These are phyloP conservation scores for Laticauda laticaudata DNA, from an alignment of 2,113 vertebrate species.

Conservation along the genomic window DNA sequence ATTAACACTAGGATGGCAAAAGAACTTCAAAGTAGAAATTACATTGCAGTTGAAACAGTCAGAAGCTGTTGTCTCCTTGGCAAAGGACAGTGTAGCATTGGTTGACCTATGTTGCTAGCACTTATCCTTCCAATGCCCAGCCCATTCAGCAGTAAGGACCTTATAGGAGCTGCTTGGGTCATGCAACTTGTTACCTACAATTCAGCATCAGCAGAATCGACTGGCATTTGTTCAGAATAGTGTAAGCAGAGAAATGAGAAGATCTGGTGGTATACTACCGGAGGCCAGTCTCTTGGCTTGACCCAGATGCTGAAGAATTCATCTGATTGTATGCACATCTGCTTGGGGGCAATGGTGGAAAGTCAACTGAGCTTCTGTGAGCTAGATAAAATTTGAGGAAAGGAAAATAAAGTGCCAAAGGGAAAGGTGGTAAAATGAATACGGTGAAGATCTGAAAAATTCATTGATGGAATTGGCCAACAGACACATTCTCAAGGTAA, in stretches of 20 bases:
- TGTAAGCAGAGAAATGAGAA: not conserved
- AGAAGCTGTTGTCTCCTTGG: not conserved
- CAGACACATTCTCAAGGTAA: not conserved
- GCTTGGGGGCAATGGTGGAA: not conserved
- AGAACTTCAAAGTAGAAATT: not conserved
- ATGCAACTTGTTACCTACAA: not conserved
- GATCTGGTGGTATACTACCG: not conserved
- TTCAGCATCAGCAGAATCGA: not conserved
- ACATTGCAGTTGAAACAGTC: not conserved
- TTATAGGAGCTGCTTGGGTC: not conserved
- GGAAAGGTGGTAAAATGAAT: not conserved
- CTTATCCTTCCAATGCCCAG: not conserved
- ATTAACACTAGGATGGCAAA: not conserved
- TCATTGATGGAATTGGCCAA: not conserved
- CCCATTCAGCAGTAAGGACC: not conserved
- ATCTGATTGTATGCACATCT: not conserved
- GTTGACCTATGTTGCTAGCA: not conserved
- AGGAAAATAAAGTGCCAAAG: not conserved
- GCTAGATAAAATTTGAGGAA: not conserved
- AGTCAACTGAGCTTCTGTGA: not conserved
- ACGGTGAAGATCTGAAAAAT: not conserved
- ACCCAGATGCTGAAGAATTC: not conserved
- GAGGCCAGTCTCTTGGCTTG: not conserved
- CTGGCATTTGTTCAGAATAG: not conserved
- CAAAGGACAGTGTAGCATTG: not conserved